These are phyloP conservation scores for Latrodectus elegans DNA, from an alignment of 2,888 invertebrate species.

Conservation along the genomic window DNA sequence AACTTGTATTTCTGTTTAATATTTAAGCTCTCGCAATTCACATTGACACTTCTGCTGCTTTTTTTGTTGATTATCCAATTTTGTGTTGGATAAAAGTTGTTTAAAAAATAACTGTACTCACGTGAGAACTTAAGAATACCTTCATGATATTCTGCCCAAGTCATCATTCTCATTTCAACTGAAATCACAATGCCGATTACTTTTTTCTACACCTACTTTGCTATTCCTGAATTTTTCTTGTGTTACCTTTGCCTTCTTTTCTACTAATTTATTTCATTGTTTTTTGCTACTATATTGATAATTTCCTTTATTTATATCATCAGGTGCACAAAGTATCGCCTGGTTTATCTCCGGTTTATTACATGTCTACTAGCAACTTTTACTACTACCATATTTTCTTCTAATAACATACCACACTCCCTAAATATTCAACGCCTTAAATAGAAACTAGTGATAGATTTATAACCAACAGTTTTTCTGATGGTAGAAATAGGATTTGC, in stretches of 20 bases:
- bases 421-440: no score
- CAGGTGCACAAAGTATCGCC: constrained; percentile 29
- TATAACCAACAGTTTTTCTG: no score
- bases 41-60: constrained; percentile 23
- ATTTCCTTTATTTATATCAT: constrained; percentile 12
- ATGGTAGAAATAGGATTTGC: no score
- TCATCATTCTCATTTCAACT: constrained; percentile 37
- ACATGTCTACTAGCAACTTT: constrained; percentile 38
- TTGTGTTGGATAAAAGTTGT: constrained; percentile 12
- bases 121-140: constrained; percentile 23
- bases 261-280: constrained; percentile 31
- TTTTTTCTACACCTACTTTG: constrained; percentile 14
- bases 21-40: neutral
- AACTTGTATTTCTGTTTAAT: constrained; percentile 28
- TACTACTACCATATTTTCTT: constrained; percentile 24
- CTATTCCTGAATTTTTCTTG: constrained; percentile 17
- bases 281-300: constrained; percentile 3
- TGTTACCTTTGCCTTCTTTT: constrained; percentile 22
- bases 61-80: constrained; percentile 19
- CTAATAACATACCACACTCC: constrained; percentile 21
- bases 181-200: constrained; percentile 16
- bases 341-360: constrained; percentile 15
- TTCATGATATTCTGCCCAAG: constrained; percentile 40
- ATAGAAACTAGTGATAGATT: no score
- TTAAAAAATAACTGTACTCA: constrained; percentile 29